Evolutionary conservation across 2,113 vertebrate species (phyloP).

Genomic region (Equus quagga): DNA sequence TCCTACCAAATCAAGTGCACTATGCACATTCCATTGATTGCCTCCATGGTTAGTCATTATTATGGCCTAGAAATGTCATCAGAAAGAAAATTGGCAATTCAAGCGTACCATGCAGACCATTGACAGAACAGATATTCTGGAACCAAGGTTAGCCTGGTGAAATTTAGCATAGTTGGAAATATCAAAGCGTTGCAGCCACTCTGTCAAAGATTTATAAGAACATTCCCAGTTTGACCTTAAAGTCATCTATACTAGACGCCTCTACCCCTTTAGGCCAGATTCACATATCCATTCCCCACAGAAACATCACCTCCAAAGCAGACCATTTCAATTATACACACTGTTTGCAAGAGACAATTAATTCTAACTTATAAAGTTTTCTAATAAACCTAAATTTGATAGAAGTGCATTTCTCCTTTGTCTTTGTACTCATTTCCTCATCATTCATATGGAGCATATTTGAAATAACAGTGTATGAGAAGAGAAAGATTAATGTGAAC

Average conservation of each 20-base stretch:
- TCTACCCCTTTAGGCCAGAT: fast-evolving
- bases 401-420: neutral
- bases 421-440: neutral
- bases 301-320: neutral
- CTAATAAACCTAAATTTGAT: neutral
- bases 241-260: fast-evolving
- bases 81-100: neutral
- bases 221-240: neutral
- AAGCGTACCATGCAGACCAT: neutral
- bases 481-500: neutral
- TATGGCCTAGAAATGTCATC: slow-evolving; percentile 31
- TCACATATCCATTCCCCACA: neutral
- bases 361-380: neutral
- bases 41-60: neutral
- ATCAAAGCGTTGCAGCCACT: neutral
- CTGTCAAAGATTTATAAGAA: neutral
- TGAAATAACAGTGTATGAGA: neutral
- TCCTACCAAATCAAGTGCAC: neutral
- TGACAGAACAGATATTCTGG: neutral
- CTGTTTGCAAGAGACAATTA: neutral
- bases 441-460: neutral
- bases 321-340: neutral
- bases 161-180: neutral
- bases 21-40: neutral
- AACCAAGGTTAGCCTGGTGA: neutral